Base-by-base conservation (phyloP, 2,888 invertebrate genomes). In the Monochamus alternatus region DNA sequence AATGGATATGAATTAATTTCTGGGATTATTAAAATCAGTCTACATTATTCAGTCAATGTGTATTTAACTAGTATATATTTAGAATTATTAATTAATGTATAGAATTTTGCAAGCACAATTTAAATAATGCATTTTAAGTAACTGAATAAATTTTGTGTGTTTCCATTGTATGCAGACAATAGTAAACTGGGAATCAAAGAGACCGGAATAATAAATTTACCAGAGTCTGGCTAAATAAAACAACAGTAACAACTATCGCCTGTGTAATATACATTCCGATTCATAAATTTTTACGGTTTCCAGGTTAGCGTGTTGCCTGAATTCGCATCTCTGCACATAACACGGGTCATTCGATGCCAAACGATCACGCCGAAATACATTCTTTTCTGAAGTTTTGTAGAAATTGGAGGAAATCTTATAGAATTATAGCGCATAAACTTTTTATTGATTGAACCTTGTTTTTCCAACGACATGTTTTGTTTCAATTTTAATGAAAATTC, bases 261-360 rank as follows among this genome's bases (percentile, higher is more conserved):
- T 38, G 60, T 30, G 38, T 60, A 60, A 60, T 10, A 14, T 60
- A 60, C 32, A 60, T 60, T 60, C 60, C 60, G 60, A 60, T 60
- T 60, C 60, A 60, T 60, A 32, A 60, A 60, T 31, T 60, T 60
- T 60, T 60, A 32, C 32, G 31, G n/a, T 31, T 60, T 60, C 30
- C 38, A 60, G 31, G 60, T 38, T 60, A 60, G 60, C 32, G 60
- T 60, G 60, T 60, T 60, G 60, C 32, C 30, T 14, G 32, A 60
- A 10, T 60, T 60, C 60, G n/a, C 60, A 60, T 60, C 60, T 60
- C 60, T 60, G 60, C 60, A 60, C 60, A 60, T 60, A 60, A 38
- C 60, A 60, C 38, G 60, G 60, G 38, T 38, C 60, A 60, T 60
- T 60, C 60, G n/a, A 12, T 60, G 60, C 60, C 60, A 31, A 60